These are phyloP conservation scores for Manacus vitellinus DNA, from an alignment of 2,113 vertebrate species.

Conservation along the genomic window DNA sequence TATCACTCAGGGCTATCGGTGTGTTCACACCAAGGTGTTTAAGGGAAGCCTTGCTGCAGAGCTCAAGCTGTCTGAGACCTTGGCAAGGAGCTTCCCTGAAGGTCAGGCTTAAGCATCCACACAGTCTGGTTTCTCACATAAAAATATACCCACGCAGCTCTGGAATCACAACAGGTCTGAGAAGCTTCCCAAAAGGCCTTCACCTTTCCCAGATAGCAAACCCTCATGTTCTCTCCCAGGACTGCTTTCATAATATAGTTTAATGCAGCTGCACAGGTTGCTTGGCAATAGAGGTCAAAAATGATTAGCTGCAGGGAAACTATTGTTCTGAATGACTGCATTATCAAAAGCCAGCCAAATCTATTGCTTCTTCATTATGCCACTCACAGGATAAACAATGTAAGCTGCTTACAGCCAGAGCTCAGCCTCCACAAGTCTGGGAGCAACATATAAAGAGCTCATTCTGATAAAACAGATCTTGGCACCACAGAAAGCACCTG, in stretches of 20 bases:
- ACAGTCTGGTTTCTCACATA: neutral
- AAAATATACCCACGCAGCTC: neutral
- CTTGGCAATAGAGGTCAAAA: constrained; percentile 66
- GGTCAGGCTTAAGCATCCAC: constrained; percentile 16
- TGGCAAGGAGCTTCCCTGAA: constrained; percentile 15
- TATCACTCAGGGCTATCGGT: fast-evolving
- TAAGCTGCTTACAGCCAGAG: constrained; percentile 58
- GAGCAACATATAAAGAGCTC: neutral
- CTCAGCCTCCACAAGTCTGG: constrained; percentile 33
- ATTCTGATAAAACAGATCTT: neutral
- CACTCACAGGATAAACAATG: constrained; percentile 63
- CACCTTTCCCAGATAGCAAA: constrained; percentile 27
- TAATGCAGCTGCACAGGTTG: constrained; percentile 43
- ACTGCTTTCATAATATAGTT: constrained; percentile 33
- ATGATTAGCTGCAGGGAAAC: constrained; percentile 69
- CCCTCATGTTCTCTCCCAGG: neutral
- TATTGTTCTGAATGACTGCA: constrained; percentile 59
- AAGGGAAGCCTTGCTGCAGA: neutral
- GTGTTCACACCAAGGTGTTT: neutral
- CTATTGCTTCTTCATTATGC: constrained; percentile 64
- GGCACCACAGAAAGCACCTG: neutral
- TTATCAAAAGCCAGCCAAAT: constrained; percentile 52
- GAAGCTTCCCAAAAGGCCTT: neutral
- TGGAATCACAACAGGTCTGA: constrained; percentile 18
- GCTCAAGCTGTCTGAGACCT: constrained; percentile 4